Percentiles rank a stretch among this genome's conserved stretches.
These are phyloP conservation scores for Tragelaphus buxtoni DNA, from an alignment of 2,113 vertebrate genomes.

Conservation along the genomic window DNA sequence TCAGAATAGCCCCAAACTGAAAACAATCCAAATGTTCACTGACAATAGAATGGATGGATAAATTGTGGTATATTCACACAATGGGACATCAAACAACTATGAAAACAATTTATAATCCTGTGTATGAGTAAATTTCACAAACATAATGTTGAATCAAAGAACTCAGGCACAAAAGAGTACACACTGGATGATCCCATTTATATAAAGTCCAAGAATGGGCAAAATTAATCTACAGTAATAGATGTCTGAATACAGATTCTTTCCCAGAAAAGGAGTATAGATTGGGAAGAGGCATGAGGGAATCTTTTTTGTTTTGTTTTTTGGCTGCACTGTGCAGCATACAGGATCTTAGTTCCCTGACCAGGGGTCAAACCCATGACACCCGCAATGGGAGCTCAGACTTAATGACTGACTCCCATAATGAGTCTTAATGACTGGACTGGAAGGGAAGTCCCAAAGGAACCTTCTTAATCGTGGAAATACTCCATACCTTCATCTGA, in stretches of 20 bases:
- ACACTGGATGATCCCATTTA: background rate
- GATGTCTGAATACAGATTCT: background rate
- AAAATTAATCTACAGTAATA: background rate
- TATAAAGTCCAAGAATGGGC: background rate
- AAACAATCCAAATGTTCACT: background rate
- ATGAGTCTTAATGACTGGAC: background rate
- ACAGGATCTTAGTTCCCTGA: background rate
- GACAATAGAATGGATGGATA: background rate
- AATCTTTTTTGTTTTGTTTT: background rate
- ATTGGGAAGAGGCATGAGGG: background rate
- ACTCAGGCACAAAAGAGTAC: background rate
- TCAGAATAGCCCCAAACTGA: background rate
- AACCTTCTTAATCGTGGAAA: background rate
- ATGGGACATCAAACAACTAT: background rate
- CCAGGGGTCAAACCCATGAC: background rate
- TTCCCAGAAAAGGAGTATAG: background rate
- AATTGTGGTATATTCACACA: background rate
- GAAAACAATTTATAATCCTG: background rate
- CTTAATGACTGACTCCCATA: too few species aligned
- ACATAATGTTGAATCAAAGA: conserved; percentile 25
- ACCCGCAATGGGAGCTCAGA: background rate
- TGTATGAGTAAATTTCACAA: conserved; percentile 21
- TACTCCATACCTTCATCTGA: background rate
- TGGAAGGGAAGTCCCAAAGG: background rate
- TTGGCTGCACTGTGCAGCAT: background rate